Percentiles rank a stretch among this genome's conserved stretches.
Conservation (phyloP, 2,888 invertebrate genomes). For the Pasiphila rectangulata region DNA sequence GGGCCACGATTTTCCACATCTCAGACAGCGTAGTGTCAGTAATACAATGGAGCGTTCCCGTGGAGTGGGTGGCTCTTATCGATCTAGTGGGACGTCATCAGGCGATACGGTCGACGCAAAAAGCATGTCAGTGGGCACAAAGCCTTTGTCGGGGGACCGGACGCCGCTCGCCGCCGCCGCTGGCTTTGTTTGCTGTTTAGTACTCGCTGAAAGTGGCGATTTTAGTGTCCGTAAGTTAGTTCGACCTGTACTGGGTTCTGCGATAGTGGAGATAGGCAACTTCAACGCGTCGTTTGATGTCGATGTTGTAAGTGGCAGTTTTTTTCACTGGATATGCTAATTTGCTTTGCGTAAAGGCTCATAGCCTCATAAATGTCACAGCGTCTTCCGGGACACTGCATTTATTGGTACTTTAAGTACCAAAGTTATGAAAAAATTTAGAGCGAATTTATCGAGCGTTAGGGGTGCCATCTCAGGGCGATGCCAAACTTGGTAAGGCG, state of each 20-base stretch:
- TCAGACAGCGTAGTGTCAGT: conserved; percentile 74
- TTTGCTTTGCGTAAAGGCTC: not conserved
- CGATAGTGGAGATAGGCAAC: conserved; percentile 23
- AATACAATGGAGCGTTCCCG: conserved; percentile 76
- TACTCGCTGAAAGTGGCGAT: conserved; percentile 70
- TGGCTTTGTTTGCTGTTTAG: conserved; percentile 76
- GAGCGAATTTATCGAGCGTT: conserved; percentile 45
- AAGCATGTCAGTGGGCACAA: conserved; percentile 78
- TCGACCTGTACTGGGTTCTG: conserved; percentile 41
- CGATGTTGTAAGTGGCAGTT: not conserved
- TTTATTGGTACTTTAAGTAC: conserved; percentile 24
- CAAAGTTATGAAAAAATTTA: conserved; percentile 33
- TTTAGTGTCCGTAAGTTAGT: conserved; percentile 61
- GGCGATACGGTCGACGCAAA: conserved; percentile 77
- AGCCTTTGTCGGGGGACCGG: conserved; percentile 74
- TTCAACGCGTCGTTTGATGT: conserved; percentile 16
- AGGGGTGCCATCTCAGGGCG: conserved; percentile 40
- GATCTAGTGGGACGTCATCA: conserved; percentile 79
- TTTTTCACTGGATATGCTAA: too few relatives aligned
- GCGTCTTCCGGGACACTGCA: conserved; percentile 3
- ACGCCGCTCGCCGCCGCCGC: conserved; percentile 71
- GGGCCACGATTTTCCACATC: conserved; percentile 75
- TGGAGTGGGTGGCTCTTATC: conserved; percentile 78
- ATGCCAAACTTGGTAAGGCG: conserved; percentile 58
- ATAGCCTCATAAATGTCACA: not conserved